phyloP scores from a whole-genome alignment of 2,113 vertebrate species.

The Mesoclemmys tuberculata region DNA sequence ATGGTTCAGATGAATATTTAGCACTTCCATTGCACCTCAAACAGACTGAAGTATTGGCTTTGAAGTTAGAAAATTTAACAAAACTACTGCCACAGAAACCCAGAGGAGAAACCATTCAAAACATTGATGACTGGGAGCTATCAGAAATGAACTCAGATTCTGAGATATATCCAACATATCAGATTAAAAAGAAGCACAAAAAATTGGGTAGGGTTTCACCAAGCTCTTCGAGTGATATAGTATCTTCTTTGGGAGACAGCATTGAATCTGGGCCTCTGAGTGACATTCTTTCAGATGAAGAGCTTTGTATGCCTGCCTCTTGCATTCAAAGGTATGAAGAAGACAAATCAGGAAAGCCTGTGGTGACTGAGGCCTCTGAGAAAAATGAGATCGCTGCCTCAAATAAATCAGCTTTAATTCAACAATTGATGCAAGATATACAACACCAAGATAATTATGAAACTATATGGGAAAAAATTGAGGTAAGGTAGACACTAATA shows the following conservation, averaged over 20 bases:
- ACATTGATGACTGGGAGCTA: conserved; percentile 97
- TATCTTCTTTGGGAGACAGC: conserved; percentile 90
- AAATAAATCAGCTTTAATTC: conserved; percentile 84
- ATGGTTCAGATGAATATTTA: conserved; percentile 96
- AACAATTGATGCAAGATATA: conserved; percentile 91
- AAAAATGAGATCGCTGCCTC: conserved; percentile 72
- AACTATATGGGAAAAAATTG: conserved; percentile 91
- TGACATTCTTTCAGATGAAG: conserved; percentile 91
- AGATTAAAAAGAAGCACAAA: conserved; percentile 77
- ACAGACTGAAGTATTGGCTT: conserved; percentile 91
- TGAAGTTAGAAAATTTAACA: conserved; percentile 92
- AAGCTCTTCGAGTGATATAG: conserved; percentile 91
- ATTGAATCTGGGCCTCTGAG: conserved; percentile 92
- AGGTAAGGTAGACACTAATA: conserved; percentile 80
- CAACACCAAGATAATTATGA: conserved; percentile 90
- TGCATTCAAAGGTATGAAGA: conserved; percentile 72
- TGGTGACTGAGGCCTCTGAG: conserved; percentile 44
- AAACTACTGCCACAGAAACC: conserved; percentile 87
- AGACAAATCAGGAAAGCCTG: conserved; percentile 62
- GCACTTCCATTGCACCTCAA: conserved; percentile 94
- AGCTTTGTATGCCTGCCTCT: conserved; percentile 72
- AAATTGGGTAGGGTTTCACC: conserved; percentile 83
- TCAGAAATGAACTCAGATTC: conserved; percentile 93
- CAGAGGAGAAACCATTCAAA: conserved; percentile 83
- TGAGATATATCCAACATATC: conserved; percentile 79